Conservation (phyloP, 2,888 invertebrate genomes). For the Rhagonycha lutea region DNA sequence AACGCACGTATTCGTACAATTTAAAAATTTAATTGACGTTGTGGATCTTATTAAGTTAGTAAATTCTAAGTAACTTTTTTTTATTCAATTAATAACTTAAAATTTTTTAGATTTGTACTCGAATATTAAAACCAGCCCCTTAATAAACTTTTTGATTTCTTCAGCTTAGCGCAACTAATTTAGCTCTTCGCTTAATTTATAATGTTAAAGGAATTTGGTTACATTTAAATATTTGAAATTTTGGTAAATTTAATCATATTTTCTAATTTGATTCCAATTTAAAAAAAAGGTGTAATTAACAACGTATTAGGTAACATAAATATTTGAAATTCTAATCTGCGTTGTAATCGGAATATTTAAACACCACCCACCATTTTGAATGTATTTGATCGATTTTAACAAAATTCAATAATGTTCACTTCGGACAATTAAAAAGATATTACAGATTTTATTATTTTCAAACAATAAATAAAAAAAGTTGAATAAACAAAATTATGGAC, state of each 20-base stretch:
- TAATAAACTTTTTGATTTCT: neutral
- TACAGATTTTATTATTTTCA: neutral
- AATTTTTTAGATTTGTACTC: neutral
- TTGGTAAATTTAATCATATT: neutral
- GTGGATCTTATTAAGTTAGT: constrained; percentile 2
- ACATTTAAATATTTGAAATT: neutral
- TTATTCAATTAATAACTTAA: neutral
- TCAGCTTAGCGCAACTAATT: neutral
- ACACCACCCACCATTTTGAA: neutral
- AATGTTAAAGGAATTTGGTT: neutral
- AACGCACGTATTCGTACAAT: neutral
- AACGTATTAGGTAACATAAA: neutral
- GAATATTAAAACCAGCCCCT: neutral
- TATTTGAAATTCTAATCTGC: neutral
- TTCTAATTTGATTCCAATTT: neutral
- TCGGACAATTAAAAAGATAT: neutral
- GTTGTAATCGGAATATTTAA: neutral
- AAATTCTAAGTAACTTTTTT: neutral
- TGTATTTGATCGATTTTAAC: neutral
- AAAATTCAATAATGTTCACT: neutral
- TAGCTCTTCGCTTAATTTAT: neutral
- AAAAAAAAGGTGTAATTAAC: neutral
- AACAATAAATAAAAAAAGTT: neutral
- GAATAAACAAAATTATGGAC: neutral
- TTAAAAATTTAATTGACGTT: constrained; percentile 4